Percentiles rank a stretch among this genome's conserved stretches.
phyloP scores from a whole-genome alignment of 2,113 vertebrate genomes.

The Myocastor coypus region DNA sequence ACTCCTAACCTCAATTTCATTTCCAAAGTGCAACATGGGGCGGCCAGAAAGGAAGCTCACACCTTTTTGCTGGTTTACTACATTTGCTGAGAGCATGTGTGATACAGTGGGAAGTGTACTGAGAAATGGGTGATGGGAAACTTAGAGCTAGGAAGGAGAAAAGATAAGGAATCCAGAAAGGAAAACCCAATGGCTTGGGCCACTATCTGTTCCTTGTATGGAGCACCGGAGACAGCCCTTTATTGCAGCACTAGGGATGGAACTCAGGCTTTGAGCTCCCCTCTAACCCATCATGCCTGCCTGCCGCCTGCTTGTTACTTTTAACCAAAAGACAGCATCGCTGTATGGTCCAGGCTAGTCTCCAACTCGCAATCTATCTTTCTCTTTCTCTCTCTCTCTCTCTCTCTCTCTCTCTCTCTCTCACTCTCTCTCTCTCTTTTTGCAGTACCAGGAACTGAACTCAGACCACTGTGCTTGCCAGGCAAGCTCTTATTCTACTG shows the following conservation, averaged over 20 bases:
- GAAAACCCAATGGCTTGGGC: too few relatives aligned
- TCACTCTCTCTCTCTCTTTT: too few relatives aligned
- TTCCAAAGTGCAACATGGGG: not conserved
- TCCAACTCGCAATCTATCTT: not conserved
- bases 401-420: too few relatives aligned
- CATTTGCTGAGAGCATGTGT: not conserved
- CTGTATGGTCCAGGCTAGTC: not conserved
- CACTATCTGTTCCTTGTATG: fast-evolving
- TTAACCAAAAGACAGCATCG: not conserved
- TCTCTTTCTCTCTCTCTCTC: too few relatives aligned
- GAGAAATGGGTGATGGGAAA: fast-evolving
- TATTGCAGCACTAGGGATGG: not conserved
- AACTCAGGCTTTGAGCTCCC: not conserved
- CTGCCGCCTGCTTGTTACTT: not conserved
- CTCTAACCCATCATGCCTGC: not conserved
- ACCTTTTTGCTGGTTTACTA: fast-evolving
- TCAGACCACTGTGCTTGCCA: too few relatives aligned
- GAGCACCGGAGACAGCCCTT: not conserved
- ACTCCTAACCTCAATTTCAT: not conserved
- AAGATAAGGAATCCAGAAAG: fast-evolving
- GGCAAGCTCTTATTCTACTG: too few relatives aligned
- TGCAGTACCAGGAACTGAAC: too few relatives aligned
- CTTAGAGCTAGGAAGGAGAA: fast-evolving
- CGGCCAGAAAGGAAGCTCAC: fast-evolving
- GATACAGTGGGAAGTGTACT: fast-evolving